These are phyloP conservation scores for Geotrupes spiniger DNA, from an alignment of 2,888 invertebrate species.

Conservation along the genomic window DNA sequence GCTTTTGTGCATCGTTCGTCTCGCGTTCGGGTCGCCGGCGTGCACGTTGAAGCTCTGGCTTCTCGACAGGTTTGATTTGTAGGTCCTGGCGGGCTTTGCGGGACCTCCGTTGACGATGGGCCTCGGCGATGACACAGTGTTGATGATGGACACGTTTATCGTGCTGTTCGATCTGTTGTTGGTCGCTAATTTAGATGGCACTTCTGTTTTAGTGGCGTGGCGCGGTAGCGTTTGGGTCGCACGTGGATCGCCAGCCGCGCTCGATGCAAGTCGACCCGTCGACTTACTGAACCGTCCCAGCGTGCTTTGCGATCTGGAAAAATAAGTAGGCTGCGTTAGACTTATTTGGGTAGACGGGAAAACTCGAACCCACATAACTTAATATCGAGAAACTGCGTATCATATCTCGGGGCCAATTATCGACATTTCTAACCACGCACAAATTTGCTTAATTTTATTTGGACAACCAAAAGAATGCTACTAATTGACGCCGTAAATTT, in stretches of 20 bases:
- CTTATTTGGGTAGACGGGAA: background rate
- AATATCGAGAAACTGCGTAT: too few species aligned
- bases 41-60: slow-evolving; percentile 87
- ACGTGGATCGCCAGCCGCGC: slow-evolving; percentile 53
- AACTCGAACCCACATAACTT: too few species aligned
- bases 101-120: slow-evolving; percentile 55
- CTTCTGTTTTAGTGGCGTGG: slow-evolving; percentile 45
- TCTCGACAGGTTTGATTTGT: slow-evolving; percentile 69
- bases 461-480: too few species aligned
- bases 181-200: slow-evolving; percentile 51
- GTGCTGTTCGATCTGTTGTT: slow-evolving; percentile 60
- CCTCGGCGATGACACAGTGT: slow-evolving; percentile 49
- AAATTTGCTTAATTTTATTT: too few species aligned
- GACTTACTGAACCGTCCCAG: slow-evolving; percentile 82
- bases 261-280: slow-evolving; percentile 64
- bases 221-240: slow-evolving; percentile 75
- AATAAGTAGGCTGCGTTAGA: background rate
- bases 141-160: slow-evolving; percentile 65
- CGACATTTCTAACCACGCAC: too few species aligned
- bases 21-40: slow-evolving; percentile 49
- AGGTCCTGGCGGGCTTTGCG: slow-evolving; percentile 75
- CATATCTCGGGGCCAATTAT: too few species aligned
- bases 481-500: too few species aligned
- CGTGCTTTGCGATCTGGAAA: slow-evolving; percentile 68
- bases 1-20: slow-evolving; percentile 65